phyloP scores from a whole-genome alignment of 1,140 invertebrate genomes.

The Drosophila subpulchrella region DNA sequence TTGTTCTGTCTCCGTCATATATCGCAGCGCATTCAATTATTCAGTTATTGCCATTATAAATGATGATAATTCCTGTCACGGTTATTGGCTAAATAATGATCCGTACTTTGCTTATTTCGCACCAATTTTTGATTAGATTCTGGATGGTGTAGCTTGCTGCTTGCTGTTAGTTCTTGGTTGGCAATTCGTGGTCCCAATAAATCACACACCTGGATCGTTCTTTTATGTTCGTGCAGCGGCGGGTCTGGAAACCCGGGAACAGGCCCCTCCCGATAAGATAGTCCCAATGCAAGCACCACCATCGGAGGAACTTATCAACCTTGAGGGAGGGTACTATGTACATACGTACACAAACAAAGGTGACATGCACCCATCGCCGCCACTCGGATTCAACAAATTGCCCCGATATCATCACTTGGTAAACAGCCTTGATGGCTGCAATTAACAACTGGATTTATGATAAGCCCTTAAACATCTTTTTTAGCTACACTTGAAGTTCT shows the following conservation, averaged over 20 bases:
- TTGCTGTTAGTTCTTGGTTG: background rate
- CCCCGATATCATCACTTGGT: slow-evolving; percentile 2
- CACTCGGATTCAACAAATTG: slow-evolving; percentile 15
- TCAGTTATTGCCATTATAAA: slow-evolving; percentile 49
- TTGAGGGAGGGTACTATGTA: background rate
- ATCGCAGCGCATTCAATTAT: slow-evolving; percentile 46
- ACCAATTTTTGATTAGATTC: slow-evolving; percentile 12
- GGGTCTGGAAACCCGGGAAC: background rate
- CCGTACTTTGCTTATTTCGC: slow-evolving; percentile 14
- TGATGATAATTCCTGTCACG: slow-evolving; percentile 53
- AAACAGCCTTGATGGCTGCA: slow-evolving; percentile 30
- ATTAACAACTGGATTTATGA: slow-evolving; percentile 47
- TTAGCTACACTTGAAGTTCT: no score
- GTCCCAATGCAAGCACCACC: slow-evolving; percentile 3
- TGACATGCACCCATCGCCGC: slow-evolving; percentile 22
- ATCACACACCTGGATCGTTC: slow-evolving; percentile 27
- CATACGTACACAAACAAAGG: slow-evolving; percentile 9
- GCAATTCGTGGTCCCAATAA: slow-evolving; percentile 14
- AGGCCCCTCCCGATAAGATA: slow-evolving; percentile 27
- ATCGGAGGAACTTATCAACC: slow-evolving; percentile 1
- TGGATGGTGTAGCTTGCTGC: no score
- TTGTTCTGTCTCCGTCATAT: slow-evolving; percentile 25
- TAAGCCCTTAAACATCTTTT: slow-evolving; percentile 29
- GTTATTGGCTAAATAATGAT: slow-evolving; percentile 62
- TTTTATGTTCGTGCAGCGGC: background rate